Percentiles rank a stretch among this genome's conserved stretches.
Evolutionary conservation across 1,140 invertebrate genomes (phyloP).

Genomic region (Subanguina moxae): DNA sequence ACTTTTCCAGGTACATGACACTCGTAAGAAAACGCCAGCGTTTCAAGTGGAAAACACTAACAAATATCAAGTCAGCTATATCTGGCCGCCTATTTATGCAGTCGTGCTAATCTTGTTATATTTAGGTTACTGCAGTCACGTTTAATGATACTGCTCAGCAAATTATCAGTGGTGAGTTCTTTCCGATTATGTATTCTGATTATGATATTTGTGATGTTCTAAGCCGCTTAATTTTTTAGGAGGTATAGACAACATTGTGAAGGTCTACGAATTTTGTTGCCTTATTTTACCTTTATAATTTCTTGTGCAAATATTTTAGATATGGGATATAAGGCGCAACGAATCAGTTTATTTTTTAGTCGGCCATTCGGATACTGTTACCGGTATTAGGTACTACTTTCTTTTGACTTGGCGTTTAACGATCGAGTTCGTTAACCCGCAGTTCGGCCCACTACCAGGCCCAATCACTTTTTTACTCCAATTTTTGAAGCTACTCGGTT

Average conservation of each 20-base stretch:
- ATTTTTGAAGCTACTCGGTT: too few relatives aligned
- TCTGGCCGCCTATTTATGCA: not conserved
- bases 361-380: constrained; percentile 88
- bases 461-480: too few relatives aligned
- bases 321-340: constrained; percentile 93
- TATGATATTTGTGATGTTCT: too few relatives aligned
- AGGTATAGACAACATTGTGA: constrained; percentile 95
- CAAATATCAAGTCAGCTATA: constrained; percentile 70
- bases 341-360: constrained; percentile 77
- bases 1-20: constrained; percentile 70
- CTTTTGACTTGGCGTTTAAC: not conserved
- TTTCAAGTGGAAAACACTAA: constrained; percentile 73
- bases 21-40: constrained; percentile 75
- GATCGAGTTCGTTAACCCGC: too few relatives aligned
- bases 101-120: not conserved
- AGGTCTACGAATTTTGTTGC: constrained; percentile 67
- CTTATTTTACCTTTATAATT: too few relatives aligned
- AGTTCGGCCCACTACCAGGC: too few relatives aligned
- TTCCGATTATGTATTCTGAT: too few relatives aligned
- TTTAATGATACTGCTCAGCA: constrained; percentile 95
- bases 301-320: too few relatives aligned
- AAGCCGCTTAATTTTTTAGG: constrained; percentile 64
- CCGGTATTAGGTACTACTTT: constrained; percentile 68
- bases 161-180: constrained; percentile 62
- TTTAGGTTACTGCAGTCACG: constrained; percentile 69